Percentiles rank a stretch among this genome's conserved stretches.
Evolutionary conservation across 2,888 invertebrate species (phyloP).

Genomic region (Parthenolecanium corni): DNA sequence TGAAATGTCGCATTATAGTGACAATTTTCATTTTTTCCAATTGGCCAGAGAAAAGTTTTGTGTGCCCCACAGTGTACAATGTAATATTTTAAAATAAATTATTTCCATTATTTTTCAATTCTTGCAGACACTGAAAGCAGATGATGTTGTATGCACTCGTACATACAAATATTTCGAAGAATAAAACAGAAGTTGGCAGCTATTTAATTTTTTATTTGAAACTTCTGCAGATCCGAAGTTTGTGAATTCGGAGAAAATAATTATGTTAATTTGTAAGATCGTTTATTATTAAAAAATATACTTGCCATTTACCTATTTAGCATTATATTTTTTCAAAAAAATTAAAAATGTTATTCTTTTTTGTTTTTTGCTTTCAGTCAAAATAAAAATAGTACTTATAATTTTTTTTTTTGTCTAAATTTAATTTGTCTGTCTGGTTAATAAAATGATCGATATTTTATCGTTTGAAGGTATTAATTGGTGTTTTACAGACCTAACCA

Average conservation of each 20-base stretch:
- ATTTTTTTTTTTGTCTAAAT: too few relatives aligned
- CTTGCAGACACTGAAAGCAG: slow-evolving; percentile 57
- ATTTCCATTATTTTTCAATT: too few relatives aligned
- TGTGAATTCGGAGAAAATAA: neutral
- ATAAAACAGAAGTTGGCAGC: neutral
- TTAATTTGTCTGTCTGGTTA: neutral
- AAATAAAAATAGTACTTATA: too few relatives aligned
- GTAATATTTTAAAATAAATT: too few relatives aligned
- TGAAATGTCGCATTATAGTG: too few relatives aligned
- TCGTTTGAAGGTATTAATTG: neutral
- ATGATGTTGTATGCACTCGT: slow-evolving; percentile 59
- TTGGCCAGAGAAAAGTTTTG: too few relatives aligned
- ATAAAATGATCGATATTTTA: too few relatives aligned
- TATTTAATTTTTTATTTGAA: slow-evolving; percentile 8
- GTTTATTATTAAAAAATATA: slow-evolving; percentile 1
- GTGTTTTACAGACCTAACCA: slow-evolving; percentile 21
- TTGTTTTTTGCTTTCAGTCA: too few relatives aligned
- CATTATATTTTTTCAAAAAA: too few relatives aligned
- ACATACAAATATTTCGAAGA: slow-evolving; percentile 42
- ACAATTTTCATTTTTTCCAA: too few relatives aligned
- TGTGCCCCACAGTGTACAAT: too few relatives aligned
- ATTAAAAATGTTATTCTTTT: too few relatives aligned
- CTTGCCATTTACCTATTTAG: neutral
- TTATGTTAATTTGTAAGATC: neutral
- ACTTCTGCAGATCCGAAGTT: neutral